Evolutionary conservation across 2,888 invertebrate genomes (phyloP).

Genomic region (Trachelus iudaicus): DNA sequence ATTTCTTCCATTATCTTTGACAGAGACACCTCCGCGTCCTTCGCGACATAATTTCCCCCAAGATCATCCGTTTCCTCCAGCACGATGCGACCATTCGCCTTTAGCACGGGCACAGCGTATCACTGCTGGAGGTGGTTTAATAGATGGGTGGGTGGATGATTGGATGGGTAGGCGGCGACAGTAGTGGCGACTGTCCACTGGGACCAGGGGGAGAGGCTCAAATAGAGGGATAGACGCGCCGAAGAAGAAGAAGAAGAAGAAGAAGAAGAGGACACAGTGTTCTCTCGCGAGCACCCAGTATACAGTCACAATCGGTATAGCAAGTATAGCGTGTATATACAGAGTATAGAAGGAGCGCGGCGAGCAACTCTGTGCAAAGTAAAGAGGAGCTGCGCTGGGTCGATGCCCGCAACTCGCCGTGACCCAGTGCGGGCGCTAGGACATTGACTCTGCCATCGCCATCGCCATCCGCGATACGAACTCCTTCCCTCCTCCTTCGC

Average conservation of each 20-base stretch:
- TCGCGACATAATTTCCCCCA: too few relatives aligned
- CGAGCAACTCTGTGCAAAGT: conserved; percentile 54
- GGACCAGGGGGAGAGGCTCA: background rate
- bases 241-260: conserved; percentile 12
- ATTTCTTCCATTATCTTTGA: too few relatives aligned
- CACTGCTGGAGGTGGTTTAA: too few relatives aligned
- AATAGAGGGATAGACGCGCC: background rate
- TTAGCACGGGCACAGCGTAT: too few relatives aligned
- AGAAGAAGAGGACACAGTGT: conserved; percentile 9
- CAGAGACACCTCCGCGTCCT: too few relatives aligned
- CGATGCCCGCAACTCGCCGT: conserved; percentile 66
- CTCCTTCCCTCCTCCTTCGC: conserved; percentile 42
- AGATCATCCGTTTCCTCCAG: too few relatives aligned
- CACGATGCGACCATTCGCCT: too few relatives aligned
- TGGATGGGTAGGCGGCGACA: too few relatives aligned
- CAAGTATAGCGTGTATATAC: conserved; percentile 13
- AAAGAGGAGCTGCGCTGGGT: conserved; percentile 61
- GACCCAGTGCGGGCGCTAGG: conserved; percentile 66
- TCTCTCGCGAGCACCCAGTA: conserved; percentile 26
- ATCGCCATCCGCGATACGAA: conserved; percentile 65
- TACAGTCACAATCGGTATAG: conserved; percentile 8
- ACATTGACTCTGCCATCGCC: conserved; percentile 66
- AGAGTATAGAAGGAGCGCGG: conserved; percentile 28
- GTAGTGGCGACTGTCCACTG: too few relatives aligned
- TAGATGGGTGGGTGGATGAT: too few relatives aligned